Evolutionary conservation across 2,113 vertebrate species (phyloP), one percentile per base, ranked within the genome.

Genomic region (Ageneiosus marmoratus): DNA sequence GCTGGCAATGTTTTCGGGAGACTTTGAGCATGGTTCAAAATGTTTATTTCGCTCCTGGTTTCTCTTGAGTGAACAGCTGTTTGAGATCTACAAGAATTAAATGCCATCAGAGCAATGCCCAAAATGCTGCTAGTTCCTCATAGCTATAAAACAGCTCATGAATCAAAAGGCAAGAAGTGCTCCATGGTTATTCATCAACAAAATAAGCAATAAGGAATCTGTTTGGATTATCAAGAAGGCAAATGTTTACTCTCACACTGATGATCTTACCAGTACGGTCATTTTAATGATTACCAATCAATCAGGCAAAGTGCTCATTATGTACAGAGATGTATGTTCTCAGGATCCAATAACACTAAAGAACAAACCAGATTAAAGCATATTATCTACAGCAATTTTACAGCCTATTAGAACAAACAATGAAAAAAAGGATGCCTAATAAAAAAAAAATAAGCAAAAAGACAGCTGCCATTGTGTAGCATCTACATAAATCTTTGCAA

Each of bases 31-130:
- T 60, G 84, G 75, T 86, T 85, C 79, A 62, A 85, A 50, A 55
- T 81, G 75, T 81, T 89, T 84, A 81, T 85, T 85, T 83, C 46
- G 75, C 82, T 86, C 73, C 69, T 82, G 81, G 82, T 83, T 86
- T 86, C 84, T 86, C 86, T 84, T 77, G 81, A 82, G 62, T 72
- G 83, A 87, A 88, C 87, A 88, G 85, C 87, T 88, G 83, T 88
- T 83, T 79, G 63, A 83, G 84, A 78, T 88, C 85, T 70, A 70
- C 77, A 22, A 84, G 85, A 84, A 86, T 86, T 86, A 86, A 84
- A 86, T 88, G 76, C 80, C 87, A 86, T 86, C 85, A 86, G 85
- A 86, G 85, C 80, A 84, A 86, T 84, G 76, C 83, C 85, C 83
- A 65, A 86, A 86, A 88, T 84, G 69, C 13, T 81, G 50, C 34